Base-by-base conservation (phyloP, 2,797 vertebrate genomes). In the Mus caroli region DNA sequence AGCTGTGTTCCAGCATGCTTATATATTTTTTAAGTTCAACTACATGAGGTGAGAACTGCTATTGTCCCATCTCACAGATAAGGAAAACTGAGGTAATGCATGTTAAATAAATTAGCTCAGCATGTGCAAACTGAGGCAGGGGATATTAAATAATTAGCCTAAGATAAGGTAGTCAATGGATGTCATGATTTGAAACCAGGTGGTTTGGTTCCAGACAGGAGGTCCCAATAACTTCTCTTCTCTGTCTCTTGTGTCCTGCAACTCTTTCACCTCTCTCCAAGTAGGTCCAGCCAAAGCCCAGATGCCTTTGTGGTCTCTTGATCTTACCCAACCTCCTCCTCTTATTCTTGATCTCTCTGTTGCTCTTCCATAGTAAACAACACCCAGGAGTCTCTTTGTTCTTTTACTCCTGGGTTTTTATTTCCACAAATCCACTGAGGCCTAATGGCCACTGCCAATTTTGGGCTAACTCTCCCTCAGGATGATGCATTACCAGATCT, bases 391-490 rank as follows among this genome's bases (percentile, higher is more conserved):
- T 31, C 46, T 60, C 4, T 91, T 86, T 43, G 79, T 73, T 92
- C 46, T 64, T 92, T 85, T 75, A 54, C n/a, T 92, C 79, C 69
- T 76, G 76, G 37, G 22, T 64, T 82, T 83, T 88, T 58, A 77
- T 40, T 88, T 89, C 75, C 34, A 34, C 37, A 40, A 62, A 13
- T 92, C 75, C 34, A 24, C 43, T n/a, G 76, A 17, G 60, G 60
- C 8, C 67, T 88, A 78, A 50, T 37, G 11, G 14, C 64, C 86
- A 40, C 3, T 37, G 46, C 40, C n/a, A 75, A 62, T 77, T 67
- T 43, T 52, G 76, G 54, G 12, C 3, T 58, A 77, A 88, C 26
- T 4, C 24, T 92, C 13, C 20, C 52, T 71, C 20, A 19, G 67
- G 60, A 89, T 77, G 60, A 89, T 77, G 60, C 12, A 52, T 88